phyloP scores from a whole-genome alignment of 1,140 invertebrate genomes.

The Drosophila yakuba region DNA sequence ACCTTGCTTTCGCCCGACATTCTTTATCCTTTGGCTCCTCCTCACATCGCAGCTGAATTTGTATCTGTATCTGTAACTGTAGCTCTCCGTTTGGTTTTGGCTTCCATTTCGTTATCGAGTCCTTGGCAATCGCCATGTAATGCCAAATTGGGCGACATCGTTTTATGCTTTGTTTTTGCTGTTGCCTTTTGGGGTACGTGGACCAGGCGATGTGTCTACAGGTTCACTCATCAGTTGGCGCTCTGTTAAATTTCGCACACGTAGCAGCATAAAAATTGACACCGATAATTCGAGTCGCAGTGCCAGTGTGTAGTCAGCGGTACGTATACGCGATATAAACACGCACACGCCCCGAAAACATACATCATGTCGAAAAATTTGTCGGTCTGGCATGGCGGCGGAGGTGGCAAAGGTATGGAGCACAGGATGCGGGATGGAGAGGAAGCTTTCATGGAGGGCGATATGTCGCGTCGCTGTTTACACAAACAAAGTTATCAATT shows the following conservation, averaged over 20 bases:
- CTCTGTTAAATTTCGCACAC: constrained; percentile 79
- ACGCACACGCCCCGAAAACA: constrained; percentile 76
- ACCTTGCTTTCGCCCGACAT: constrained; percentile 43
- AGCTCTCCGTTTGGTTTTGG: constrained; percentile 17
- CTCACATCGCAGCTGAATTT: background rate
- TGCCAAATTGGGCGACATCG: constrained; percentile 77
- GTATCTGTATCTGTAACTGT: constrained; percentile 12
- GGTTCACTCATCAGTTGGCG: constrained; percentile 75
- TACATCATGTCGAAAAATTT: constrained; percentile 75
- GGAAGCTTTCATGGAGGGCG: constrained; percentile 8
- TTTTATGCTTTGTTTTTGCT: constrained; percentile 52
- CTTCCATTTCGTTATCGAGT: constrained; percentile 79
- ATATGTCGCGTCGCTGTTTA: constrained; percentile 80
- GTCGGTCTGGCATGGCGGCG: constrained; percentile 26
- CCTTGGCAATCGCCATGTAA: constrained; percentile 71
- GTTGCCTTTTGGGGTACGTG: background rate
- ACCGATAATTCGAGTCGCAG: constrained; percentile 70
- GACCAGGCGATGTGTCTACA: constrained; percentile 38
- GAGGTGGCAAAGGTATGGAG: background rate
- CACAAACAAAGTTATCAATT: constrained; percentile 83
- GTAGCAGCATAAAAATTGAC: constrained; percentile 83
- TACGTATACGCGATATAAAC: constrained; percentile 79
- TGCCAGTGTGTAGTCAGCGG: constrained; percentile 36
- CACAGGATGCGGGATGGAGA: constrained; percentile 11
- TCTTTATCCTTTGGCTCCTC: constrained; percentile 15